Percentiles rank a stretch among this genome's conserved stretches.
Evolutionary conservation across 1,140 invertebrate genomes (phyloP).

Genomic region (Fopius arisanus): DNA sequence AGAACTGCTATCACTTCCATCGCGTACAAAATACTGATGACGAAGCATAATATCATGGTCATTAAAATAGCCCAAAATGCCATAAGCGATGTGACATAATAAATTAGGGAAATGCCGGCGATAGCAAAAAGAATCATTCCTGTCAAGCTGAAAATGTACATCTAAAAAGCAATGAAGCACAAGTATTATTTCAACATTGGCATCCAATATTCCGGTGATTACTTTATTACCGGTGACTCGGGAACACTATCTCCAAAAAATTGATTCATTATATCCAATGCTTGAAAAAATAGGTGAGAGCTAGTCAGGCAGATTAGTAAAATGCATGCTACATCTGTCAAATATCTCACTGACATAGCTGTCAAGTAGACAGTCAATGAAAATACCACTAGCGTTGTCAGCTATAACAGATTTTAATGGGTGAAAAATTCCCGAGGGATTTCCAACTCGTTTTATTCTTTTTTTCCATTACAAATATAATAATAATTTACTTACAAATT

Average conservation of each 20-base stretch:
- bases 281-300: conserved; percentile 46
- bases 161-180: conserved; percentile 39
- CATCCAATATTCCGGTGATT: background rate
- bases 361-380: conserved; percentile 44
- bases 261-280: conserved; percentile 47
- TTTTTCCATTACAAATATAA: conserved; percentile 6
- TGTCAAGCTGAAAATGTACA: conserved; percentile 48
- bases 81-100: conserved; percentile 21
- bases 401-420: conserved; percentile 34
- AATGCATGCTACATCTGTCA: conserved; percentile 33
- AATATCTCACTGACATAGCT: background rate
- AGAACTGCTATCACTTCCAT: conserved; percentile 45
- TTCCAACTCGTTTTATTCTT: too few relatives aligned
- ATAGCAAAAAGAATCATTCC: conserved; percentile 46
- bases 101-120: conserved; percentile 41
- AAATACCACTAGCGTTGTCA: conserved; percentile 43
- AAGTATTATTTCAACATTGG: background rate
- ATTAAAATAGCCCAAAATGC: conserved; percentile 34
- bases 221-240: conserved; percentile 42
- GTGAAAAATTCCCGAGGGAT: too few relatives aligned
- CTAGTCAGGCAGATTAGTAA: conserved; percentile 42
- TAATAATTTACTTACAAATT: conserved; percentile 46
- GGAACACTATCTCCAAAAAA: conserved; percentile 36
- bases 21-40: conserved; percentile 45
- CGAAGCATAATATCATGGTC: conserved; percentile 37